Evolutionary conservation across 2,113 vertebrate genomes (phyloP).

Genomic region (Vanacampus margaritifer): DNA sequence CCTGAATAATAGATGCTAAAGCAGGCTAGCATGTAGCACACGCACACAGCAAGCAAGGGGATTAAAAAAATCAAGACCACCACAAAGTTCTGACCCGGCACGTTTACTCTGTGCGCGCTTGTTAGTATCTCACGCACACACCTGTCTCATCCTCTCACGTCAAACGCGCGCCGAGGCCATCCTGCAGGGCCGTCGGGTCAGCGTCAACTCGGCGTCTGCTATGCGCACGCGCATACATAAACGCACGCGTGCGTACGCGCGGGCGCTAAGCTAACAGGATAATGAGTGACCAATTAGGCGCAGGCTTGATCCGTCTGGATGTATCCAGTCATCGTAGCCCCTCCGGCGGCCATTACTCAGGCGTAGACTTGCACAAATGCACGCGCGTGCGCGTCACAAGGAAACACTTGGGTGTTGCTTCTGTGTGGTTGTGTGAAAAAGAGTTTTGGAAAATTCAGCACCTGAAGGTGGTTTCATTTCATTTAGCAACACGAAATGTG

Average conservation of each 20-base stretch:
- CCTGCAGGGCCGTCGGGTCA: constrained; percentile 59
- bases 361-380: constrained; percentile 51
- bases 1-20: constrained; percentile 63
- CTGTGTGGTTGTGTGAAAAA: background rate
- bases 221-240: constrained; percentile 24
- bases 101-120: background rate
- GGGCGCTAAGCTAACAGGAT: constrained; percentile 59
- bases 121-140: constrained; percentile 1
- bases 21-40: constrained; percentile 44
- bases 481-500: too few relatives aligned
- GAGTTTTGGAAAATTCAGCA: background rate
- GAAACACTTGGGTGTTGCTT: constrained; percentile 14
- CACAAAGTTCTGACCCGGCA: background rate
- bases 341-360: constrained; percentile 59
- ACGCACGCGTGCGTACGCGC: too few relatives aligned
- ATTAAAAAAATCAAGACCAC: background rate
- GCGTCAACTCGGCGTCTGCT: constrained; percentile 52
- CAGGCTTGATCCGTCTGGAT: constrained; percentile 68
- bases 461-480: too few relatives aligned
- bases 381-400: constrained; percentile 29
- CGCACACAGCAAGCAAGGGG: constrained; percentile 16
- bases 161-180: constrained; percentile 32
- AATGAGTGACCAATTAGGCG: constrained; percentile 70
- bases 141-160: constrained; percentile 57
- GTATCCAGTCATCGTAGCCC: constrained; percentile 64